Percentiles rank a stretch among this genome's conserved stretches.
Evolutionary conservation across 2,797 vertebrate genomes (phyloP).

Genomic region (Coranthus polyacanthus): DNA sequence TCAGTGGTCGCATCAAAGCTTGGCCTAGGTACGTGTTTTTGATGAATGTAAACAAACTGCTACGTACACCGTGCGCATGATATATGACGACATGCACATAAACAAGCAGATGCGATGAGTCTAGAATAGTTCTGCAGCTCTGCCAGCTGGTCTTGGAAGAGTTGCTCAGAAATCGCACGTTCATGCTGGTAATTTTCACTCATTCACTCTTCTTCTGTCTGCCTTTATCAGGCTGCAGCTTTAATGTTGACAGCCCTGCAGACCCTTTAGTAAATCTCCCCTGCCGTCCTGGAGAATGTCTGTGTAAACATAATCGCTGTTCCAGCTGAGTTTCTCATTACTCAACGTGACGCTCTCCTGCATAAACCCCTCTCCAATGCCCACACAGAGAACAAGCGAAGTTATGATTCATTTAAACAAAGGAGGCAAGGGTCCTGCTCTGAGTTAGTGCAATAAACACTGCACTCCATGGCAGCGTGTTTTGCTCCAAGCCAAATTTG

Average conservation of each 20-base stretch:
- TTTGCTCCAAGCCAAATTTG: slow-evolving; percentile 71
- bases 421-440: slow-evolving; percentile 49
- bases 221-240: background rate
- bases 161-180: background rate
- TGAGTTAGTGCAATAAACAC: slow-evolving; percentile 57
- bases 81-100: slow-evolving; percentile 23
- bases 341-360: slow-evolving; percentile 55
- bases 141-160: slow-evolving; percentile 12
- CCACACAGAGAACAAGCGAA: slow-evolving; percentile 57
- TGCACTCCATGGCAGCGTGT: background rate
- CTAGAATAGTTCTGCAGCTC: slow-evolving; percentile 10
- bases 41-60: slow-evolving; percentile 9
- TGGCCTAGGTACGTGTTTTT: background rate
- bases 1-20: background rate
- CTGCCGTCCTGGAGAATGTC: slow-evolving; percentile 59
- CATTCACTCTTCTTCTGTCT: slow-evolving; percentile 18
- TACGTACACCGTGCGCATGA: background rate
- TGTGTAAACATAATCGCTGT: slow-evolving; percentile 66
- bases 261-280: slow-evolving; percentile 40
- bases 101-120: slow-evolving; percentile 26
- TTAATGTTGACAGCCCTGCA: background rate
- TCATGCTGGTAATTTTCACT: slow-evolving; percentile 14
- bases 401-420: slow-evolving; percentile 64
- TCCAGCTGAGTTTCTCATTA: slow-evolving; percentile 69
- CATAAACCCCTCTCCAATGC: slow-evolving; percentile 37